These are phyloP conservation scores for Spizaetus ornatus DNA, from an alignment of 2,113 vertebrate species.

Conservation along the genomic window DNA sequence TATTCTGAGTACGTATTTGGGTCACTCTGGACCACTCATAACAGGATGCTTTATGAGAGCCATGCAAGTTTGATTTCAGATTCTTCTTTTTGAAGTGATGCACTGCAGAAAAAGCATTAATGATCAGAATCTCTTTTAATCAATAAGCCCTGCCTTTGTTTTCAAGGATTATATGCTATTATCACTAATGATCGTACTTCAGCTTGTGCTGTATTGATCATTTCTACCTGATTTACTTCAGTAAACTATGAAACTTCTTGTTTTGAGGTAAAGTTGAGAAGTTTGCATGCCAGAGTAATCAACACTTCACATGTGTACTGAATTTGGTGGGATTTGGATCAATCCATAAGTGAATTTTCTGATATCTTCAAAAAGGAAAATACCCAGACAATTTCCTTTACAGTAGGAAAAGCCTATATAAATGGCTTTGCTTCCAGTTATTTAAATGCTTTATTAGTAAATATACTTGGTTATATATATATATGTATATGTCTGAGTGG, in stretches of 20 bases:
- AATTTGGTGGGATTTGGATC: neutral
- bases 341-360: neutral
- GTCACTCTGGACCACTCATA: neutral
- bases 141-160: neutral
- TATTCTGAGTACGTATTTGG: neutral
- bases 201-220: neutral
- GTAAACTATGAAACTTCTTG: neutral
- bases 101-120: neutral
- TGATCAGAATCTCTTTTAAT: neutral
- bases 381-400: neutral
- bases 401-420: rapidly evolving
- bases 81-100: neutral
- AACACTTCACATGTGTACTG: neutral
- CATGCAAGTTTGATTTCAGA: neutral
- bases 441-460: neutral
- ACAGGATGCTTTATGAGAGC: neutral
- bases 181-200: neutral
- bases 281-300: neutral
- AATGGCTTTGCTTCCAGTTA: neutral
- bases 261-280: neutral
- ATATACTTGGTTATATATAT: neutral
- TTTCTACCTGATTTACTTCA: neutral
- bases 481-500: neutral
- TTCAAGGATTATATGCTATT: neutral
- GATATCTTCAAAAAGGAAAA: neutral